phyloP scores from a whole-genome alignment of 2,113 vertebrate species.

The Indicator indicator region DNA sequence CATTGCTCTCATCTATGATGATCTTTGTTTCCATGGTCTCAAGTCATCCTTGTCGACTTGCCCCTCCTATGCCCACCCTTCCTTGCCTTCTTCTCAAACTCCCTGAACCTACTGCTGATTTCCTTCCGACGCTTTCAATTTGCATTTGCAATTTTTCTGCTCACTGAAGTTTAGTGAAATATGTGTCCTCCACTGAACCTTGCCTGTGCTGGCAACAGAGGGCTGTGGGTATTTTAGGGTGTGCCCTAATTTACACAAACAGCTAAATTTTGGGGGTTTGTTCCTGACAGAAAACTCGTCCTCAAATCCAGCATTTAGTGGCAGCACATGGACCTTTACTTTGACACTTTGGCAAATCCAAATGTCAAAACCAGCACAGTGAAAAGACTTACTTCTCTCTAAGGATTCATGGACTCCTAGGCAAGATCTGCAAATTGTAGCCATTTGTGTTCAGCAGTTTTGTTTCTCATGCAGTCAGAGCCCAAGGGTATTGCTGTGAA shows the following conservation, averaged over 20 bases:
- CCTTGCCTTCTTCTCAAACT: not conserved
- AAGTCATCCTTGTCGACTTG: not conserved
- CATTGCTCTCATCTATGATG: not conserved
- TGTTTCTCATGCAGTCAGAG: constrained; percentile 34
- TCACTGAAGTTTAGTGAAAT: not conserved
- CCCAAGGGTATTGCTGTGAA: constrained; percentile 12
- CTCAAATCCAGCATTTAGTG: not conserved
- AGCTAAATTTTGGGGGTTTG: not conserved
- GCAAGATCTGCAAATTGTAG: not conserved
- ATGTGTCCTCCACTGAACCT: not conserved
- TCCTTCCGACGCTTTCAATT: not conserved
- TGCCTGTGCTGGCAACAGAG: not conserved
- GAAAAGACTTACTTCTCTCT: not conserved
- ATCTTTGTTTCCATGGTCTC: not conserved
- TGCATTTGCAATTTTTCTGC: not conserved
- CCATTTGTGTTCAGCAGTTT: not conserved
- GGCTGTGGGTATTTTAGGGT: not conserved
- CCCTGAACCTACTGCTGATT: not conserved
- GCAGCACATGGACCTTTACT: not conserved
- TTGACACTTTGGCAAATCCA: not conserved
- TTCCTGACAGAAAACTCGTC: not conserved
- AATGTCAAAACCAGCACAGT: not conserved
- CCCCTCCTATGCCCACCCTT: not conserved
- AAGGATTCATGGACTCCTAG: not conserved
- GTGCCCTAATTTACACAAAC: not conserved